Evolutionary conservation across 2,888 invertebrate genomes (phyloP).

Genomic region (Aspidiotus destructor): DNA sequence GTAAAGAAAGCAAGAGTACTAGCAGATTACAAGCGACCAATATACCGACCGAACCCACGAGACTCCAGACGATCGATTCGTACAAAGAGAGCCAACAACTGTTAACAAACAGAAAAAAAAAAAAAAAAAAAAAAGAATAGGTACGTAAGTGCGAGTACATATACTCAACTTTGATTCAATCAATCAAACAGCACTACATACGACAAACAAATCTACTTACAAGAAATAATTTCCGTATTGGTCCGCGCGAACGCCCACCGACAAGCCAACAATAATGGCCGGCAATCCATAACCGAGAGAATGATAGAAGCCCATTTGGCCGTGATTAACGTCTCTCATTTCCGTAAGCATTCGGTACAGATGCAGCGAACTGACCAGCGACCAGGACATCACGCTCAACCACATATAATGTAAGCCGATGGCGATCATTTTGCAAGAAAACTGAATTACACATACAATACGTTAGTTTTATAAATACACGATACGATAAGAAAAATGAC

Average conservation of each 20-base stretch:
- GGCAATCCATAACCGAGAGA: constrained; percentile 87
- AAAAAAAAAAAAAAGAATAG: not conserved
- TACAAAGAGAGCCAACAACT: constrained; percentile 94
- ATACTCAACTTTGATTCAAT: not conserved
- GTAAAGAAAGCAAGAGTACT: constrained; percentile 72
- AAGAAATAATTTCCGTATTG: constrained; percentile 90
- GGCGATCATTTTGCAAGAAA: constrained; percentile 73
- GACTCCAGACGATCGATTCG: constrained; percentile 89
- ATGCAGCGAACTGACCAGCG: constrained; percentile 83
- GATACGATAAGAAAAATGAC: constrained; percentile 2
- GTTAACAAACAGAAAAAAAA: constrained; percentile 38
- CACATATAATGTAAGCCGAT: constrained; percentile 89
- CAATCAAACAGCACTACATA: not conserved
- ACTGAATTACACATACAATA: constrained; percentile 29
- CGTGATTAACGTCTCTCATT: constrained; percentile 92
- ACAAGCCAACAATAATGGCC: constrained; percentile 78
- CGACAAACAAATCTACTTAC: constrained; percentile 53
- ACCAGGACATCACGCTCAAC: constrained; percentile 83
- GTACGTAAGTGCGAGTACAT: not conserved
- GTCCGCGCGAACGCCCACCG: constrained; percentile 84
- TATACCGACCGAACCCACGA: constrained; percentile 79
- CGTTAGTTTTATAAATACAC: constrained; percentile 1
- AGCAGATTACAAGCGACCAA: constrained; percentile 68
- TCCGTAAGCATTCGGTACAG: constrained; percentile 88
- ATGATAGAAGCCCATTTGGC: constrained; percentile 84